Conservation (phyloP, 64 coral and sea anemone species). For the Exaiptasia diaphana region DNA sequence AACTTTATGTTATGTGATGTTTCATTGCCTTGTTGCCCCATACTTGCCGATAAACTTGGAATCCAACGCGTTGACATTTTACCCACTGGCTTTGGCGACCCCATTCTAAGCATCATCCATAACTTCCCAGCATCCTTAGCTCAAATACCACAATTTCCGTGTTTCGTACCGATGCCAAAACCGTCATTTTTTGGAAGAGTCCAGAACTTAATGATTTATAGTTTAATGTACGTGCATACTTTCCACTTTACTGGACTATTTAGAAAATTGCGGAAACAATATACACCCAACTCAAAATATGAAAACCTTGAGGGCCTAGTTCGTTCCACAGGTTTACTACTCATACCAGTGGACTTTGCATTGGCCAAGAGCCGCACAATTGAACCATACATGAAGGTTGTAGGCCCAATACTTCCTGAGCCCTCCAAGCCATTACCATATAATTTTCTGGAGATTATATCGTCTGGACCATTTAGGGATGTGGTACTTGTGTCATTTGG, state of each 20-base stretch:
- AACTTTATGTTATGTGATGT: constrained; percentile 69
- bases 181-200: constrained; percentile 15
- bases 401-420: constrained; percentile 58
- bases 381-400: constrained; percentile 47
- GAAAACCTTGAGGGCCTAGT: constrained; percentile 41
- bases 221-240: constrained; percentile 10
- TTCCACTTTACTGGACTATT: constrained; percentile 38
- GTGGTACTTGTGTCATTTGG: constrained; percentile 72
- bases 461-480: not conserved
- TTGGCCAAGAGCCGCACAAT: constrained; percentile 47
- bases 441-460: not conserved
- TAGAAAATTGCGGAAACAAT: constrained; percentile 40
- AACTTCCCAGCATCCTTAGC: constrained; percentile 71
- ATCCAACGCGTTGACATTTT: constrained; percentile 64
- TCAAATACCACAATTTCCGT: constrained; percentile 35
- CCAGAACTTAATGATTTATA: constrained; percentile 45
- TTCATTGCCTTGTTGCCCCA: constrained; percentile 47
- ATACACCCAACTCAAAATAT: constrained; percentile 18
- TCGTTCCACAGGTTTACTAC: constrained; percentile 13
- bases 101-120: constrained; percentile 71
- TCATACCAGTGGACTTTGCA: constrained; percentile 59
- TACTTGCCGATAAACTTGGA: constrained; percentile 57
- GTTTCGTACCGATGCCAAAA: constrained; percentile 16
- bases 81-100: constrained; percentile 65
- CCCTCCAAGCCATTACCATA: constrained; percentile 12